A percentile compares a stretch with the other conserved stretches of the same genome.
phyloP scores from a whole-genome alignment of 2,113 vertebrate species.

The Azemiops feae region DNA sequence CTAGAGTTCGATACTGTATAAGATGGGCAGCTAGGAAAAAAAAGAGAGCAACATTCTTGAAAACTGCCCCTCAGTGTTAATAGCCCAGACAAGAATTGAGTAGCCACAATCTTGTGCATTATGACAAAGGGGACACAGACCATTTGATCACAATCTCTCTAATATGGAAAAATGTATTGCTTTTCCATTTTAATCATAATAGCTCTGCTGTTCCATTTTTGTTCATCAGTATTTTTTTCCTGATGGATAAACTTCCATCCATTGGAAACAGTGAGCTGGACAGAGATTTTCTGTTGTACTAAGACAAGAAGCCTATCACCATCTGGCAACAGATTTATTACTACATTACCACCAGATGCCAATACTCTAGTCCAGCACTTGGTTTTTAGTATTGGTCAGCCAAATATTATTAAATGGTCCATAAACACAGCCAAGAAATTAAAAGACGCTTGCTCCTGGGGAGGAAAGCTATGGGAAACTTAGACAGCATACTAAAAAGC shows the following conservation, averaged over 20 bases:
- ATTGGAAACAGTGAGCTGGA: background rate
- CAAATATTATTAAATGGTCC: background rate
- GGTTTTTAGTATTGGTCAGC: background rate
- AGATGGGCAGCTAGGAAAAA: background rate
- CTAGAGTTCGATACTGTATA: background rate
- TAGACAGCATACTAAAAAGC: too few relatives aligned
- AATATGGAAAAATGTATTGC: background rate
- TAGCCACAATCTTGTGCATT: background rate
- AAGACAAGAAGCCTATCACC: background rate
- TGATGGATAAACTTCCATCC: background rate
- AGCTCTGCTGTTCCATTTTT: background rate
- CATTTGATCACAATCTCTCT: background rate
- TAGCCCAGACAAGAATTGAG: background rate
- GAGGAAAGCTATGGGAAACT: too few relatives aligned
- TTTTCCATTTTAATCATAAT: background rate
- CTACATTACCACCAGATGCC: background rate
- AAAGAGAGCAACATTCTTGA: background rate
- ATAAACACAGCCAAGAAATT: too few relatives aligned
- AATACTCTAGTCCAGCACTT: background rate
- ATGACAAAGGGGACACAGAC: background rate
- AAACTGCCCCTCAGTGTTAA: background rate
- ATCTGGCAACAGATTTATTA: background rate
- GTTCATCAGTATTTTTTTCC: background rate
- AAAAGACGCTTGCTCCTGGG: too few relatives aligned
- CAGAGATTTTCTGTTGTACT: background rate